Conservation (phyloP, 1,140 invertebrate species). For the Lepidurus packardi region DNA sequence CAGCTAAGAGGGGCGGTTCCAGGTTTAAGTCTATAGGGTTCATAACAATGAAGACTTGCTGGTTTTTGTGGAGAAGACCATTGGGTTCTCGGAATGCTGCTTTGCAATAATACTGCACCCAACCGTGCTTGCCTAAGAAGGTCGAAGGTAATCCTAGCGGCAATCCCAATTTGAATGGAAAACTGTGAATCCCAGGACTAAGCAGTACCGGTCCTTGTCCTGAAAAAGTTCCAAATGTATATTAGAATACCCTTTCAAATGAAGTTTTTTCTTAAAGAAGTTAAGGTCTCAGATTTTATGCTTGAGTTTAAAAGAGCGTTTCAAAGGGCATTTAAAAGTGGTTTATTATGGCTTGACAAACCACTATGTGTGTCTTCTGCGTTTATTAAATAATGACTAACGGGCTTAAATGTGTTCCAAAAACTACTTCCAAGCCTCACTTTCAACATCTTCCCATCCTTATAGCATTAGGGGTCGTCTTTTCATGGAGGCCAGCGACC, state of each 20-base stretch:
- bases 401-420: too few relatives aligned
- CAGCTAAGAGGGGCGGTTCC: conserved; percentile 77
- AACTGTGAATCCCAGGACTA: conserved; percentile 91
- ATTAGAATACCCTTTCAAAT: conserved; percentile 25
- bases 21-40: conserved; percentile 90
- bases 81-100: conserved; percentile 81
- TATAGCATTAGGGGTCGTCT: too few relatives aligned
- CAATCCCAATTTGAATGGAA: conserved; percentile 86
- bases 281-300: too few relatives aligned
- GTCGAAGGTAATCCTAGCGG: conserved; percentile 85
- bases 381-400: too few relatives aligned
- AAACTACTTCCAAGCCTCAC: too few relatives aligned
- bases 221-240: conserved; percentile 30
- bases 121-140: conserved; percentile 87
- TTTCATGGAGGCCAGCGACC: too few relatives aligned
- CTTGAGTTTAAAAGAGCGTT: too few relatives aligned
- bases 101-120: conserved; percentile 93
- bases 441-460: too few relatives aligned
- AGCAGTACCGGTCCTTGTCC: conserved; percentile 64
- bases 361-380: too few relatives aligned
- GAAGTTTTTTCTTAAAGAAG: neutral
- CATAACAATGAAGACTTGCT: conserved; percentile 95
- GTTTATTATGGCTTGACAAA: too few relatives aligned
- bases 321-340: too few relatives aligned
- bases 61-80: conserved; percentile 87